Evolutionary conservation across 2,888 invertebrate genomes (phyloP), one percentile per base, ranked within the genome.

Genomic region (Trissoscelio sp.): DNA sequence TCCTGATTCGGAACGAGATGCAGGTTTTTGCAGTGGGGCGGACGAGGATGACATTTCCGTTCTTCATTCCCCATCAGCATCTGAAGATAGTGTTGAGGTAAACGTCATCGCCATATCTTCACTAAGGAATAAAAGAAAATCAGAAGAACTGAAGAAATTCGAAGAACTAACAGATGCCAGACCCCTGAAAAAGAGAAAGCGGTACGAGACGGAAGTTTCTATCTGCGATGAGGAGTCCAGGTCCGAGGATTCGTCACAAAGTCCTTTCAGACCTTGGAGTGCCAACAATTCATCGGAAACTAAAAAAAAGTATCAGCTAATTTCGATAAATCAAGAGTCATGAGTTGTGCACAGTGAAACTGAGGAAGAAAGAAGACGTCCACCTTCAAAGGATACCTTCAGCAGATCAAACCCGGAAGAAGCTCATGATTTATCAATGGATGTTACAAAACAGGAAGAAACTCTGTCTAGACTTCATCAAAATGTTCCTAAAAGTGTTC

Each of bases 1-100:
- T 53, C 79, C 67, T 12, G 80, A 81, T 51, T 89, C 93, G 67
- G 94, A 94, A 77, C 92, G 93, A 66, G 95, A 95, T 88, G 95
- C 95, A 3, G 96, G 95, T 57, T 95, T 95, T 90, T 95, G 95
- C 83, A 95, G 95, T 0, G 95, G 95, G 1, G 95, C 94, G 0
- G 95, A 95, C 84, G 96, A 95, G 86, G 91, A 92, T 84, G 91
- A 92, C 82, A 88, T 89, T 85, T 89, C 89, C 14, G 92, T 92
- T 3, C 89, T 93, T 4, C 93, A 93, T 79, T 94, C 94, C n/a
- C 94, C 94, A 22, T 94, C 94, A 7, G 93, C 93, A 70, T 94
- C 94, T 70, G 95, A 95, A 85, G 94, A 95, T 88, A 94, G 94
- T 70, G 93, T 94, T 5, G 94, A 95, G 87, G 94, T 94, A 2